Conservation (phyloP, 2,797 vertebrate genomes). For the Crotalus adamanteus region DNA sequence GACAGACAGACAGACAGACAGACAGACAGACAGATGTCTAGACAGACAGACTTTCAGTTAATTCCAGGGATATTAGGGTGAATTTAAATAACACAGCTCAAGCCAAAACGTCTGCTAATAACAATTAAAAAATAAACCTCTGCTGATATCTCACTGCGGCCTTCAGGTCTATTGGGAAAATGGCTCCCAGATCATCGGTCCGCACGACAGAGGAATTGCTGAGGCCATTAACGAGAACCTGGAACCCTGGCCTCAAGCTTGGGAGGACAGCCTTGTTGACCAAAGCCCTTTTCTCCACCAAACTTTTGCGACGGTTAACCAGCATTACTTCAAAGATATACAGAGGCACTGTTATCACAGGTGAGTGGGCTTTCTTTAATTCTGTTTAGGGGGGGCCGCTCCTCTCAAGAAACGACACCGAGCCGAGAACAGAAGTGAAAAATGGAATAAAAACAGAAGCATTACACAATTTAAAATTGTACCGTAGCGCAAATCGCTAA, state of each 20-base stretch:
- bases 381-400: neutral
- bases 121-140: neutral
- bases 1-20: no score
- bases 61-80: neutral
- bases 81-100: neutral
- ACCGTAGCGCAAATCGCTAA: neutral
- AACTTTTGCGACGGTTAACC: conserved; percentile 76
- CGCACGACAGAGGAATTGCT: conserved; percentile 90
- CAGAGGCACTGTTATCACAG: conserved; percentile 93
- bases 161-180: conserved; percentile 96
- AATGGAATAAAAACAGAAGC: neutral
- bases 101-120: neutral
- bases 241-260: conserved; percentile 89
- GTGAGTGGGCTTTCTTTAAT: conserved; percentile 58
- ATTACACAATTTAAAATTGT: neutral
- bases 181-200: conserved; percentile 92
- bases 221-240: conserved; percentile 87
- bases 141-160: neutral
- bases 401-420: neutral
- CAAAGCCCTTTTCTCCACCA: conserved; percentile 81
- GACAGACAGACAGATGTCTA: no score
- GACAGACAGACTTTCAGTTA: neutral
- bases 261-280: conserved; percentile 83
- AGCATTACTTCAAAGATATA: conserved; percentile 86
- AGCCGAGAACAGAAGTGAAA: neutral